Base-by-base conservation (phyloP, 2,888 invertebrate genomes). In the Lomographa bimaculata region DNA sequence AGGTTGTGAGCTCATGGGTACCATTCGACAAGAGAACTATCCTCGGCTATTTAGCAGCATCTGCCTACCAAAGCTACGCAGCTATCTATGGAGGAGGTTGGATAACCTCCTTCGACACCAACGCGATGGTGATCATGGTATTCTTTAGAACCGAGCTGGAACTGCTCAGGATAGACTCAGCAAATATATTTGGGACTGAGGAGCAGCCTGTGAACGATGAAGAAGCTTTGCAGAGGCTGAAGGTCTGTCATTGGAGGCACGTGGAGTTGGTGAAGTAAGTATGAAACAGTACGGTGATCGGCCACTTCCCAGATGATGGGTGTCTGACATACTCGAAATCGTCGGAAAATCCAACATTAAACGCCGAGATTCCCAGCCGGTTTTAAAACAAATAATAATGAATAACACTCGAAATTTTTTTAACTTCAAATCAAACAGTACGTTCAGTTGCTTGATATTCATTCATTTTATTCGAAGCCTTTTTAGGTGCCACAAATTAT, bases 1-100 rank as follows among this genome's bases (percentile, higher is more conserved):
- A 81, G 57, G 79, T 86, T 0, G 79, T 84, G 0, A 85, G 82
- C 21, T 83, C 85, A 1, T 87, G 85, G 85, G 78, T 84, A 0
- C 86, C 87, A 0, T 85, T 83, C 17, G 58, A 82, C 39, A 87
- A 87, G 42, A 79, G 57, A 7, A 69, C 55, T 0, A 4, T 61
- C 0, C 7, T 41, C 2, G 83, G 86, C 0, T 80, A 83, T 41
- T 23, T 84, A 2, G 49, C 44, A 0, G 80, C 84, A 0, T 82
- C 75, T 0, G 17, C 56, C 0, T 71, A 64, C 16, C 85, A 87
- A 52, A 75, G 71, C n/a, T 83, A 70, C 24, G 81, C 73, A 0
- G 71, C 84, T 0, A 70, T 83, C 0, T 81, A 81, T 2, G 87
- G 83, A 0, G 79, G 79, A 0, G 84, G 84, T 0, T 86, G 83